Evolutionary conservation across 2,113 vertebrate genomes (phyloP).

Genomic region (Strigops habroptila): DNA sequence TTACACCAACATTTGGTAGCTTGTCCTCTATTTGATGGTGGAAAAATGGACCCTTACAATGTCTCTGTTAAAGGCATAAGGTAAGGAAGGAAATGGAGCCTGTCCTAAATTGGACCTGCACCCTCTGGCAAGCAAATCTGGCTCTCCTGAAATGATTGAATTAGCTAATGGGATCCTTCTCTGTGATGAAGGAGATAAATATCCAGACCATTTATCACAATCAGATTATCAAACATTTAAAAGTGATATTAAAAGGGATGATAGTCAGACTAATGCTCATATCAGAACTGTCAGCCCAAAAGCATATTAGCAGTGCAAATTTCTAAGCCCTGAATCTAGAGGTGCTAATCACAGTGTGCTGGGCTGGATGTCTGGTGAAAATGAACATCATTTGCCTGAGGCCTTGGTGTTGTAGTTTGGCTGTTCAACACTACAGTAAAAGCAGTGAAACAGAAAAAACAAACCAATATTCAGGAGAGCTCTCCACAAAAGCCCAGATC

Average conservation of each 20-base stretch:
- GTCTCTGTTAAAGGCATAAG: background rate
- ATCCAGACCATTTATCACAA: slow-evolving; percentile 18
- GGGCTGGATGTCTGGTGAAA: background rate
- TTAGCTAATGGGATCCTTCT: slow-evolving; percentile 24
- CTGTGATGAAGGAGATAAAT: slow-evolving; percentile 7
- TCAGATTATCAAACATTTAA: slow-evolving; percentile 48
- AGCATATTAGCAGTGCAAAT: background rate
- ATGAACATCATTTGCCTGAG: background rate
- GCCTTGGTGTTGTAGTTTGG: background rate
- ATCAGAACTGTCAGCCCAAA: background rate
- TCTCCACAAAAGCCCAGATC: background rate
- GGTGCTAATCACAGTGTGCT: background rate
- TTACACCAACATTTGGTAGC: background rate
- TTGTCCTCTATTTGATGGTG: background rate
- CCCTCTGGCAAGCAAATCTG: background rate
- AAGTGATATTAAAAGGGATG: background rate
- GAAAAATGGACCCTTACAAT: background rate
- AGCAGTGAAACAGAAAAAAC: background rate
- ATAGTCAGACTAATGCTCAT: background rate
- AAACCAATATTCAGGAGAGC: background rate
- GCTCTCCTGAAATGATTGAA: background rate
- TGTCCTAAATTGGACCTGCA: background rate
- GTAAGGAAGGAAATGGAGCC: background rate
- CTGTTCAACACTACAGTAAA: background rate
- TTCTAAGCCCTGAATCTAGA: background rate